phyloP scores from a whole-genome alignment of 2,797 vertebrate genomes.

The Sebastolobus altivelis region DNA sequence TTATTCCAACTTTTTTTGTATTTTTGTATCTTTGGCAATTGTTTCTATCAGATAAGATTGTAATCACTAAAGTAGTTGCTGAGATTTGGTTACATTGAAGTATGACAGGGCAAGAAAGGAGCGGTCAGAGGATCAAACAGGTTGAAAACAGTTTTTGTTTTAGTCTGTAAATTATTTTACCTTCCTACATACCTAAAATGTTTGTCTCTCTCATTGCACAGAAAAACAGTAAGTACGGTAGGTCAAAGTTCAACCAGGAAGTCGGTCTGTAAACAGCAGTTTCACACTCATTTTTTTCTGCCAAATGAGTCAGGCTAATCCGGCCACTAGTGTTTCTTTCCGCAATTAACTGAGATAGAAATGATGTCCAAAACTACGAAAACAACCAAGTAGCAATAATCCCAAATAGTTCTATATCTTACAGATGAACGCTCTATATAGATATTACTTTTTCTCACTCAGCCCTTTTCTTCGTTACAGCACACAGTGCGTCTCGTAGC shows the following conservation, averaged over 20 bases:
- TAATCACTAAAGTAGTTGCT: neutral
- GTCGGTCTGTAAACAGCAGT: neutral
- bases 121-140: neutral
- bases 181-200: neutral
- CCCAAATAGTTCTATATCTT: rapidly evolving
- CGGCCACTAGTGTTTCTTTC: neutral
- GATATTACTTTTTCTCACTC: neutral
- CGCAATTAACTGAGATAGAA: neutral
- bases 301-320: neutral
- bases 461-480: slow-evolving; percentile 57
- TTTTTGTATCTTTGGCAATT: neutral
- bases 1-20: neutral
- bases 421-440: neutral
- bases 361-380: neutral
- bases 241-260: neutral
- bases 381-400: neutral
- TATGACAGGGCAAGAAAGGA: neutral
- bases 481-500: slow-evolving; percentile 85
- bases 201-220: neutral
- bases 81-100: neutral
- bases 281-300: neutral
- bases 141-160: neutral
- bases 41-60: neutral
- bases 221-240: neutral
- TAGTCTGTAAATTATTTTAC: neutral